These are phyloP conservation scores for Archocentrus centrarchus DNA, from an alignment of 2,113 vertebrate species.

Conservation along the genomic window DNA sequence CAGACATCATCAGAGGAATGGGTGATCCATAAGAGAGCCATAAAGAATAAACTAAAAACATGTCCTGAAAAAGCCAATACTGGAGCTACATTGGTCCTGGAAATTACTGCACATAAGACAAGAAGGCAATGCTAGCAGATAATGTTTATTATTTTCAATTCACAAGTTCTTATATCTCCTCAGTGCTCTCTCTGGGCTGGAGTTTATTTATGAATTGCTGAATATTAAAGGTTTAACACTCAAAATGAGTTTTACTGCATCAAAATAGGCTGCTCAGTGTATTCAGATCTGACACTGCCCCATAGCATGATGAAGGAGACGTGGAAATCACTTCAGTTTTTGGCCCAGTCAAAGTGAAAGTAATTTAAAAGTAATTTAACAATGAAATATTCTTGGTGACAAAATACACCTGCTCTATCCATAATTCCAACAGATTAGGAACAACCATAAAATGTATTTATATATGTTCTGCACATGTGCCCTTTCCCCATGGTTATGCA, in stretches of 20 bases:
- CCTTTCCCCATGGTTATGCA: no score
- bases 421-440: no score
- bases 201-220: not conserved
- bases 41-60: not conserved
- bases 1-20: not conserved
- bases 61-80: not conserved
- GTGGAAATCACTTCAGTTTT: not conserved
- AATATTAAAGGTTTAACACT: slow-evolving; percentile 2
- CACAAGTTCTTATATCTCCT: not conserved
- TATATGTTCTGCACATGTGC: no score
- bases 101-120: not conserved
- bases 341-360: no score
- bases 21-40: not conserved
- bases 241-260: not conserved
- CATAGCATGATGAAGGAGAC: not conserved
- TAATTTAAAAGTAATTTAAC: no score
- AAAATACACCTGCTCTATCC: no score
- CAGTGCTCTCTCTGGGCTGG: not conserved
- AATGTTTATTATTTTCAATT: not conserved
- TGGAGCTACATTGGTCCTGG: not conserved
- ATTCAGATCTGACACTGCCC: not conserved
- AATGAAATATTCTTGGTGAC: no score
- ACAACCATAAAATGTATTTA: no score
- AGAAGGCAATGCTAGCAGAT: not conserved
- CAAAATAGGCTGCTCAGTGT: not conserved